Percentiles rank a stretch among this genome's conserved stretches.
Evolutionary conservation across 2,797 vertebrate species (phyloP).

Genomic region (Gymnodraco acuticeps): DNA sequence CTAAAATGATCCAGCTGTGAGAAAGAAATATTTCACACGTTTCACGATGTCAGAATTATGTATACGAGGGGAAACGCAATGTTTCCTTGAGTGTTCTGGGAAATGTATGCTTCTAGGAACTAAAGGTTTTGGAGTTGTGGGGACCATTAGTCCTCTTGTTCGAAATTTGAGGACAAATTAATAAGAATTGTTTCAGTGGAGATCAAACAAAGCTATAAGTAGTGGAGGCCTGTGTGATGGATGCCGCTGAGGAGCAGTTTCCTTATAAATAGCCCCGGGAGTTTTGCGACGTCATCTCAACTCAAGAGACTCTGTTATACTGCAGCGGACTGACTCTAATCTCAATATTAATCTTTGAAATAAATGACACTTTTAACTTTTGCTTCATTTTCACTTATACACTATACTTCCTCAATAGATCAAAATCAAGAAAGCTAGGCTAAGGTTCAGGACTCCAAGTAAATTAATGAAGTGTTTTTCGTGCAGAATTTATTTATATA

Average conservation of each 20-base stretch:
- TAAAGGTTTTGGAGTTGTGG: constrained; percentile 19
- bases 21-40: constrained; percentile 55
- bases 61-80: constrained; percentile 26
- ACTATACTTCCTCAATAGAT: constrained; percentile 20
- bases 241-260: constrained; percentile 33
- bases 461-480: constrained; percentile 4
- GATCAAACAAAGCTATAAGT: constrained; percentile 33
- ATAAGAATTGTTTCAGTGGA: constrained; percentile 32
- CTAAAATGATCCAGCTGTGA: constrained; percentile 45
- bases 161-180: constrained; percentile 31
- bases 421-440: constrained; percentile 17
- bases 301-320: neutral
- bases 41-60: constrained; percentile 56
- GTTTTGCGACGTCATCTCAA: constrained; percentile 38
- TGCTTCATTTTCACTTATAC: neutral
- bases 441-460: neutral
- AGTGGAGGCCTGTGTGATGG: constrained; percentile 19
- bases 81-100: constrained; percentile 57
- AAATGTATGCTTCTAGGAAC: constrained; percentile 49
- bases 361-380: constrained; percentile 10
- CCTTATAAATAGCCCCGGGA: constrained; percentile 16
- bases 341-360: constrained; percentile 28
- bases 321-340: constrained; percentile 3
- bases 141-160: constrained; percentile 14
- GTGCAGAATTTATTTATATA: neutral